phyloP scores from a whole-genome alignment of 2,888 invertebrate genomes.

The Acronicta psi region DNA sequence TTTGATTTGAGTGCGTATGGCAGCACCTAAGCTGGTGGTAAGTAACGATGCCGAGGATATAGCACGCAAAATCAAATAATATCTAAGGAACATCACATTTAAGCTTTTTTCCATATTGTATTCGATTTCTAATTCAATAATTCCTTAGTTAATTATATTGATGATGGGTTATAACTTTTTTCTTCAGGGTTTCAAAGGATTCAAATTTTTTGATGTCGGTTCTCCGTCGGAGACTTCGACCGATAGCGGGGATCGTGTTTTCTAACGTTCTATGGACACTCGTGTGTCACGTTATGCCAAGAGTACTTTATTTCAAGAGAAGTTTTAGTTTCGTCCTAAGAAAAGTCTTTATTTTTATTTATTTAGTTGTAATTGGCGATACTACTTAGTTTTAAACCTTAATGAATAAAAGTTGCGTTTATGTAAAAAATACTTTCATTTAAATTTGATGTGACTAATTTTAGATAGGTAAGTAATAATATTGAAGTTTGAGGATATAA shows the following conservation, averaged over 20 bases:
- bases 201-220: conserved; percentile 5
- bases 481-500: too few species aligned
- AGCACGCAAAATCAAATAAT: too few species aligned
- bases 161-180: conserved; percentile 14
- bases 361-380: conserved; percentile 2
- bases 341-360: conserved; percentile 5
- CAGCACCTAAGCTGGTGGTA: too few species aligned
- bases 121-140: too few species aligned
- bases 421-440: not conserved
- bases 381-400: conserved; percentile 9
- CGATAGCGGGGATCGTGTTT: conserved; percentile 7
- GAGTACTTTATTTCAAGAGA: conserved; percentile 9
- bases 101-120: too few species aligned
- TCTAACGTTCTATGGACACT: too few species aligned
- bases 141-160: not conserved
- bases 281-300: not conserved
- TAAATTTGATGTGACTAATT: too few species aligned
- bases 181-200: conserved; percentile 26
- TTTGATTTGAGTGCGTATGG: too few species aligned
- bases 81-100: too few species aligned
- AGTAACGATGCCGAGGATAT: too few species aligned
- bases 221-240: conserved; percentile 20
- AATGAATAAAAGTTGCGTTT: conserved; percentile 19
- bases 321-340: conserved; percentile 22
- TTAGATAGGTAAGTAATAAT: too few species aligned